These are phyloP conservation scores for Amphipyra berbera DNA, from an alignment of 2,888 invertebrate species.

Conservation along the genomic window DNA sequence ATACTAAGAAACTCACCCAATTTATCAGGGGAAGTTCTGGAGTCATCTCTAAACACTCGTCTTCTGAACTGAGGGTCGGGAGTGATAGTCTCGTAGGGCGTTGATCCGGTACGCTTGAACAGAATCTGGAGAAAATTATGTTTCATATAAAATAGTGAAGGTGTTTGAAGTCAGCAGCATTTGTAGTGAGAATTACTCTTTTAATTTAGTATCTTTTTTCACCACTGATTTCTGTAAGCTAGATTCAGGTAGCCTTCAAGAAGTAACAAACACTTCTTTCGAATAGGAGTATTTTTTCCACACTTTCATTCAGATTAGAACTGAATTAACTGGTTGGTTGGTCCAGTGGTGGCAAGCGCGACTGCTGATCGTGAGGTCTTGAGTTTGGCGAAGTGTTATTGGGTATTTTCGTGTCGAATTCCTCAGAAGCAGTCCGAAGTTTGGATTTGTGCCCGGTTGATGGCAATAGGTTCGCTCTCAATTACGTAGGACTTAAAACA, in stretches of 20 bases:
- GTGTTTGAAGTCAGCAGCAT: background rate
- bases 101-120: slow-evolving; percentile 80
- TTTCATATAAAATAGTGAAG: background rate
- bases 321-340: too few species aligned
- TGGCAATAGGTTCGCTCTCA: too few species aligned
- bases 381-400: too few species aligned
- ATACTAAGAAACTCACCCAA: slow-evolving; percentile 76
- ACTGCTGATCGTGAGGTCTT: too few species aligned
- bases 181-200: background rate
- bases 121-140: slow-evolving; percentile 73
- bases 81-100: slow-evolving; percentile 87
- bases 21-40: slow-evolving; percentile 84
- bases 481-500: too few species aligned
- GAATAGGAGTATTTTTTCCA: background rate
- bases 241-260: background rate
- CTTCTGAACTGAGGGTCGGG: slow-evolving; percentile 92
- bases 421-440: too few species aligned
- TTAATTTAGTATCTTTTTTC: background rate
- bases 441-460: too few species aligned
- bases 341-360: too few species aligned
- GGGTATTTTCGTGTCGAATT: too few species aligned
- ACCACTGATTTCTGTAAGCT: background rate
- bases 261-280: background rate
- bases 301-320: too few species aligned
- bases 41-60: slow-evolving; percentile 90